Conservation (phyloP, 2,888 invertebrate genomes). For the Athalia cordata region DNA sequence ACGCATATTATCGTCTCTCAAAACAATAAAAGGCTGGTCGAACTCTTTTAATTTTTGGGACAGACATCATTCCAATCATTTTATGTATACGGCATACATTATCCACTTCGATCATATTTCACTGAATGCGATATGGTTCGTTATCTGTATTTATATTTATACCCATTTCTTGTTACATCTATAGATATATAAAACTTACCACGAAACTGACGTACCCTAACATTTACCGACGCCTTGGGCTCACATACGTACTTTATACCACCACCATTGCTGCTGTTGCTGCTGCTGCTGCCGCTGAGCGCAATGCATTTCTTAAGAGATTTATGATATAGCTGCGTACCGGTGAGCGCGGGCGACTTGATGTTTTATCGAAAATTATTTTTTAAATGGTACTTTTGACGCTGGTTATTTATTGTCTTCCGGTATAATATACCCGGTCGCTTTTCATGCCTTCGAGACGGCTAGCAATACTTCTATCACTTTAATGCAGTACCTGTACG, state of each 20-base stretch:
- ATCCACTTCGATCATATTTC: constrained; percentile 19
- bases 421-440: neutral
- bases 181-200: neutral
- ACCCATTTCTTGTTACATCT: neutral
- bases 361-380: constrained; percentile 37
- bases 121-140: neutral
- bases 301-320: constrained; percentile 17
- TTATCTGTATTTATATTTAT: constrained; percentile 1
- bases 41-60: no score
- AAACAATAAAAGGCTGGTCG: no score
- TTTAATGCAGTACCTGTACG: neutral
- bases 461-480: neutral
- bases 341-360: constrained; percentile 21
- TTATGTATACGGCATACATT: neutral
- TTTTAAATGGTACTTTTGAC: constrained; percentile 29
- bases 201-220: constrained; percentile 27
- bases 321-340: constrained; percentile 16
- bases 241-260: neutral
- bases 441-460: constrained; percentile 5
- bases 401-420: constrained; percentile 22
- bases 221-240: constrained; percentile 8
- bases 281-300: neutral
- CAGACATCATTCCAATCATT: constrained; percentile 17
- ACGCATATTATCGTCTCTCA: no score
- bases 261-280: no score